These are phyloP conservation scores for Athetis lepigone DNA, from an alignment of 2,888 invertebrate genomes.

Conservation along the genomic window DNA sequence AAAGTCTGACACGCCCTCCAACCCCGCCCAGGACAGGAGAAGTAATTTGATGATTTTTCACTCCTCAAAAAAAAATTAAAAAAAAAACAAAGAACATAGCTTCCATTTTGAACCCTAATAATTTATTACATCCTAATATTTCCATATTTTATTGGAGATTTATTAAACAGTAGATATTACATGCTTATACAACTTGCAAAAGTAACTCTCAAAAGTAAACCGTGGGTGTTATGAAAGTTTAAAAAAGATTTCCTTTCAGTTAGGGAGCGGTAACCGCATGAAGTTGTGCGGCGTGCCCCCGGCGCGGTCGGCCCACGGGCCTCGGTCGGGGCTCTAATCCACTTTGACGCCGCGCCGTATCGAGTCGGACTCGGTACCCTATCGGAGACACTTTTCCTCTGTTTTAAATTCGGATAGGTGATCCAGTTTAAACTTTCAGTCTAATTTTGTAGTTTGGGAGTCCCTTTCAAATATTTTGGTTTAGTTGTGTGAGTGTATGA, in stretches of 20 bases:
- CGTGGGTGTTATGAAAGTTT: conserved; percentile 53
- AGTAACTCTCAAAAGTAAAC: conserved; percentile 37
- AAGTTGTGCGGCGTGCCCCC: conserved; percentile 72
- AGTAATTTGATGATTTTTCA: too few species aligned
- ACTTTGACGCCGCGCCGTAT: conserved; percentile 73
- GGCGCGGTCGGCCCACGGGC: conserved; percentile 69
- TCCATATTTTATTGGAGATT: not conserved
- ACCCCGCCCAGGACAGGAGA: too few species aligned
- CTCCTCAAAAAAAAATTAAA: too few species aligned
- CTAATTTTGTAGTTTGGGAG: conserved; percentile 80
- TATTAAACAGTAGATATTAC: not conserved
- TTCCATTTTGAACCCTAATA: too few species aligned
- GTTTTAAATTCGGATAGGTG: conserved; percentile 87
- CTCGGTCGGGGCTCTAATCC: conserved; percentile 84
- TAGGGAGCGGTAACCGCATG: conserved; percentile 65
- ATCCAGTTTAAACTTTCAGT: conserved; percentile 87
- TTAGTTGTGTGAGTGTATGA: conserved; percentile 17
- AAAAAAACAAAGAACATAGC: too few species aligned
- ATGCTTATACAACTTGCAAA: conserved; percentile 3
- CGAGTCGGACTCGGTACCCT: conserved; percentile 60
- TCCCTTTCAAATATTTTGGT: conserved; percentile 41
- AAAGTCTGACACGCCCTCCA: too few species aligned
- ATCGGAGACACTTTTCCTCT: conserved; percentile 80
- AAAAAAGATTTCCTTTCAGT: conserved; percentile 65
- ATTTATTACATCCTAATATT: too few species aligned